A percentile compares a stretch with the other conserved stretches of the same genome.
Conservation (phyloP, 1,140 invertebrate genomes). For the Adoxophyes honmai region DNA sequence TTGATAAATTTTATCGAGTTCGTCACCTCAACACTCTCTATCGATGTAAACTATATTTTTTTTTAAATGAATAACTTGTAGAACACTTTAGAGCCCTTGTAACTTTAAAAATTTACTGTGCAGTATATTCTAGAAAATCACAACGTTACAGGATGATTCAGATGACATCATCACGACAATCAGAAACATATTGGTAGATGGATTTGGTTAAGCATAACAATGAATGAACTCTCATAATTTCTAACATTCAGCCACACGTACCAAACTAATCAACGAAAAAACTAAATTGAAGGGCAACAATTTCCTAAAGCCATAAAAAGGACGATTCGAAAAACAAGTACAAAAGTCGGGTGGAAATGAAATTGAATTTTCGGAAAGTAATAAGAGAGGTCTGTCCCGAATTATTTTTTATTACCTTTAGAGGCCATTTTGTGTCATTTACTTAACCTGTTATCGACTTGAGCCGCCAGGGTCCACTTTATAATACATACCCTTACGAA, state of each 20-base stretch:
- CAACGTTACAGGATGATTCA: too few species aligned
- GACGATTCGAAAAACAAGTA: conserved; percentile 27
- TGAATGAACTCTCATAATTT: neutral
- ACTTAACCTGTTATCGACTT: conserved; percentile 63
- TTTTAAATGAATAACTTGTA: too few species aligned
- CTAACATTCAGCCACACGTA: conserved; percentile 1
- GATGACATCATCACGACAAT: too few species aligned
- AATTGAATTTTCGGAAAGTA: conserved; percentile 60
- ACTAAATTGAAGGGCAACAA: conserved; percentile 30
- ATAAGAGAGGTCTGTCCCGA: conserved; percentile 45
- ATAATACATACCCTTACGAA: conserved; percentile 20
- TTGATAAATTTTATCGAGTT: too few species aligned
- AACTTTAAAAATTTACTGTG: too few species aligned
- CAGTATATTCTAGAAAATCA: too few species aligned
- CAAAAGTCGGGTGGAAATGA: conserved; percentile 38
- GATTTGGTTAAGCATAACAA: too few species aligned
- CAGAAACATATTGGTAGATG: too few species aligned
- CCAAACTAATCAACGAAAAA: conserved; percentile 24
- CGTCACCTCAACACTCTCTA: too few species aligned
- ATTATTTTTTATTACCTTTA: conserved; percentile 58
- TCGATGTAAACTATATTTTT: too few species aligned
- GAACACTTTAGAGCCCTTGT: too few species aligned
- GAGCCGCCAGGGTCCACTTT: conserved; percentile 37
- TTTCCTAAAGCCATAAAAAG: conserved; percentile 40
- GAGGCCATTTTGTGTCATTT: conserved; percentile 61